Conservation (phyloP, 2,797 vertebrate species). For the Propithecus deckenii region DNA sequence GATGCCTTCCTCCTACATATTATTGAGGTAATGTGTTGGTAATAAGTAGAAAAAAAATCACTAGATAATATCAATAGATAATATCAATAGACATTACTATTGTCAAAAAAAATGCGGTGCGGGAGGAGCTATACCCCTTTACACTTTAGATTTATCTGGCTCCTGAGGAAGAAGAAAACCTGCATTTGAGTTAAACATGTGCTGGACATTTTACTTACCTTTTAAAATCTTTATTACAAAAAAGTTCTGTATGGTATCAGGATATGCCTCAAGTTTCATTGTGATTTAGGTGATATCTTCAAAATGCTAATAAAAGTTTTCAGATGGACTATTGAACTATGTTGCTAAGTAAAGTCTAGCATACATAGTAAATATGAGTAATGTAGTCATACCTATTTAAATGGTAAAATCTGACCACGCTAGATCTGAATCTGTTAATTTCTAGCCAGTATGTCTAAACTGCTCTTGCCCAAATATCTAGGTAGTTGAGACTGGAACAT, state of each 20-base stretch:
- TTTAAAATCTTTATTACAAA: slow-evolving; percentile 30
- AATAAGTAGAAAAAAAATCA: not conserved
- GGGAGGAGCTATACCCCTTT: not conserved
- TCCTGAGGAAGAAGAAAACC: not conserved
- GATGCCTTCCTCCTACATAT: not conserved
- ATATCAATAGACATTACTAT: not conserved
- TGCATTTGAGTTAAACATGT: not conserved
- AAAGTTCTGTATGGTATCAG: not conserved
- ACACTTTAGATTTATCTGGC: not conserved
- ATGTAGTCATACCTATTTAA: not conserved
- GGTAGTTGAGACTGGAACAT: not conserved
- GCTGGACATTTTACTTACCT: not conserved
- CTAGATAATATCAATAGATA: not conserved
- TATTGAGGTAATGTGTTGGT: slow-evolving; percentile 20
- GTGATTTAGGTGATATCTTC: not conserved
- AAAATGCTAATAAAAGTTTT: not conserved
- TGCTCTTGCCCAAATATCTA: not conserved
- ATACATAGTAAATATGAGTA: not conserved
- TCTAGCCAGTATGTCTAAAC: not conserved
- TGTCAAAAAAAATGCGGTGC: not conserved
- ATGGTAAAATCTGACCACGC: not conserved
- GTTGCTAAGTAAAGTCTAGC: not conserved
- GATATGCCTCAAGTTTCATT: not conserved
- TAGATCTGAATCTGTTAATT: not conserved
- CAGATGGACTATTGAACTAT: not conserved